These are phyloP conservation scores for Drosophila setosimentum DNA, from an alignment of 2,888 invertebrate species.

Conservation along the genomic window DNA sequence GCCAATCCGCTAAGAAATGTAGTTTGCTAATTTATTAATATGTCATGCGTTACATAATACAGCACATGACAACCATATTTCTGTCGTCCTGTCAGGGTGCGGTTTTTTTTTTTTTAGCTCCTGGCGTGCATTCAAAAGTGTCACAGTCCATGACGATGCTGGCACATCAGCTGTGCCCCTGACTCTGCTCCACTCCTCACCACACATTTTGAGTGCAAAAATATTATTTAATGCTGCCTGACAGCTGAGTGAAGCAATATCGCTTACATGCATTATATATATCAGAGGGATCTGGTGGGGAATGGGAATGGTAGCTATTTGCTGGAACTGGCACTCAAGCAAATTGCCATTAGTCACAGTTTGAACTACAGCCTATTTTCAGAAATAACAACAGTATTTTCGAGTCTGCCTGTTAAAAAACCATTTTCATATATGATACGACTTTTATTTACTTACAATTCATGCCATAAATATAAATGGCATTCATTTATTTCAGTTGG, in stretches of 20 bases:
- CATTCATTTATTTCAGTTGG: constrained; percentile 40
- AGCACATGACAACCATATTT: constrained; percentile 23
- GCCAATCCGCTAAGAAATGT: constrained; percentile 59
- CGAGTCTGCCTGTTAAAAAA: constrained; percentile 7
- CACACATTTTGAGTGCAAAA: constrained; percentile 58
- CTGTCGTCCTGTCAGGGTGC: constrained; percentile 19
- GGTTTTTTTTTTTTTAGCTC: constrained; percentile 36
- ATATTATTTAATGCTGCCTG: constrained; percentile 78
- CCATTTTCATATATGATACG: constrained; percentile 8
- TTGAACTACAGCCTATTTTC: constrained; percentile 27
- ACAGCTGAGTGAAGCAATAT: constrained; percentile 79
- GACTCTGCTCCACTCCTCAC: neutral
- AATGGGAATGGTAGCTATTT: neutral
- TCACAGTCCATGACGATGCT: constrained; percentile 60
- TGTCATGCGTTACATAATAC: constrained; percentile 44
- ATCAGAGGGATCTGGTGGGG: constrained; percentile 4
- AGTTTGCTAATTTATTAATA: constrained; percentile 40
- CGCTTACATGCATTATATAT: constrained; percentile 77
- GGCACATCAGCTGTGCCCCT: constrained; percentile 17
- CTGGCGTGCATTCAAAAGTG: constrained; percentile 76
- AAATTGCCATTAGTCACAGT: constrained; percentile 69
- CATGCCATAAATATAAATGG: neutral
- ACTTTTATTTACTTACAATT: constrained; percentile 25
- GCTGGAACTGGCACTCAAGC: constrained; percentile 58
- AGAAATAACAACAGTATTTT: constrained; percentile 4